Evolutionary conservation across 2,797 vertebrate genomes (phyloP).

Genomic region (Balearica regulorum): DNA sequence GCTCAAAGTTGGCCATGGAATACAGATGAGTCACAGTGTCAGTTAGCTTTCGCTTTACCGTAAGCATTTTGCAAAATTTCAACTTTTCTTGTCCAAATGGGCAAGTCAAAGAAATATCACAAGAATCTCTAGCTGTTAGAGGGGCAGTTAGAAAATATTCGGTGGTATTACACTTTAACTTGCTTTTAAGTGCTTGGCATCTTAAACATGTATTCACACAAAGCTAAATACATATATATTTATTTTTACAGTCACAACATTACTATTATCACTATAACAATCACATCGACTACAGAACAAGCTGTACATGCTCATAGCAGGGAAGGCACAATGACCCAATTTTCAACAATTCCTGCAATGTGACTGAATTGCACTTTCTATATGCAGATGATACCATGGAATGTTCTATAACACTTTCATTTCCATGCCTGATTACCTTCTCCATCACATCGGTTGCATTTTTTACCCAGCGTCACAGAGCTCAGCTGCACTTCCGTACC

Average conservation of each 20-base stretch:
- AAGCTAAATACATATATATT: not conserved
- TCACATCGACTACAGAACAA: not conserved
- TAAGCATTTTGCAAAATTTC: not conserved
- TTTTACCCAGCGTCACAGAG: not conserved
- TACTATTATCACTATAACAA: not conserved
- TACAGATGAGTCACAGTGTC: not conserved
- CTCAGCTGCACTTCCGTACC: not conserved
- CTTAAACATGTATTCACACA: not conserved
- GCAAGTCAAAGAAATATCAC: not conserved
- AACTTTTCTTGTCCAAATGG: not conserved
- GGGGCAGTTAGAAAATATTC: not conserved
- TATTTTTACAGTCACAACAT: not conserved
- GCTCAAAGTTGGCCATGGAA: not conserved
- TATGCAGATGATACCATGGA: not conserved
- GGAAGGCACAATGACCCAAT: not conserved
- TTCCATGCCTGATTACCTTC: slow-evolving; percentile 60
- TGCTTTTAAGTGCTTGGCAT: not conserved
- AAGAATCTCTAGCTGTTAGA: not conserved
- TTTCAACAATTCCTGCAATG: not conserved
- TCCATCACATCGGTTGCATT: slow-evolving; percentile 49
- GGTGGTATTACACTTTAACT: not conserved
- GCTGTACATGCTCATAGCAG: not conserved
- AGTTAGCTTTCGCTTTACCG: not conserved
- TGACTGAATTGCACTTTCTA: not conserved
- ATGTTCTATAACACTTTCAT: slow-evolving; percentile 25